phyloP scores from a whole-genome alignment of 2,113 vertebrate genomes.

The Dicrurus megarhynchus region DNA sequence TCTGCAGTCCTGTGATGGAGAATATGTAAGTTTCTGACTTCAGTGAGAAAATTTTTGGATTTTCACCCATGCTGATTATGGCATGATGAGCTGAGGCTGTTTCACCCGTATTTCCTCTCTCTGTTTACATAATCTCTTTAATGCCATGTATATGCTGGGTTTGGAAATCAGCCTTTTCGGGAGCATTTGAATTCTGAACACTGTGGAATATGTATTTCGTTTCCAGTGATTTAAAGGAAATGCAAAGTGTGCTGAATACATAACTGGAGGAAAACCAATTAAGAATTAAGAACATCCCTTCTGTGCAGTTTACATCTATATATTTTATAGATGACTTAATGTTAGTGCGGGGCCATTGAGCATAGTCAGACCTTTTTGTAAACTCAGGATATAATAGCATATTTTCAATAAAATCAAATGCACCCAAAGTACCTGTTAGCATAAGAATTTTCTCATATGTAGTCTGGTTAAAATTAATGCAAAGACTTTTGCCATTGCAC shows the following conservation, averaged over 20 bases:
- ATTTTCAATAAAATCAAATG: slow-evolving; percentile 43
- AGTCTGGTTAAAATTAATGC: slow-evolving; percentile 66
- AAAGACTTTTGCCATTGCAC: slow-evolving; percentile 45
- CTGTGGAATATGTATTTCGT: background rate
- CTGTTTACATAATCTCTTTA: background rate
- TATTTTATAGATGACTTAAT: background rate
- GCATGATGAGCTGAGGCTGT: background rate
- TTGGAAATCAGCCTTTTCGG: background rate
- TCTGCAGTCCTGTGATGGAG: background rate
- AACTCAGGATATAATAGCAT: background rate
- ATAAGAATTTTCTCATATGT: slow-evolving; percentile 22
- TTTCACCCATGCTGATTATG: background rate
- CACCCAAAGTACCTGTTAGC: slow-evolving; percentile 46
- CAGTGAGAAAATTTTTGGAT: background rate
- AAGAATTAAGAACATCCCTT: background rate
- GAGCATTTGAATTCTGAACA: background rate
- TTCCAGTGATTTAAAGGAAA: background rate
- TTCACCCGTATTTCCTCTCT: background rate
- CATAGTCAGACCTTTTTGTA: background rate
- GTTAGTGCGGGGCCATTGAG: background rate
- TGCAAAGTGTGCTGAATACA: background rate
- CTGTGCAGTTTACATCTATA: background rate
- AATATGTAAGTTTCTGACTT: background rate
- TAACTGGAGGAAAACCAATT: background rate
- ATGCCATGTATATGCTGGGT: background rate